These are phyloP conservation scores for Macrophya annulata DNA, from an alignment of 2,888 invertebrate species.

Conservation along the genomic window DNA sequence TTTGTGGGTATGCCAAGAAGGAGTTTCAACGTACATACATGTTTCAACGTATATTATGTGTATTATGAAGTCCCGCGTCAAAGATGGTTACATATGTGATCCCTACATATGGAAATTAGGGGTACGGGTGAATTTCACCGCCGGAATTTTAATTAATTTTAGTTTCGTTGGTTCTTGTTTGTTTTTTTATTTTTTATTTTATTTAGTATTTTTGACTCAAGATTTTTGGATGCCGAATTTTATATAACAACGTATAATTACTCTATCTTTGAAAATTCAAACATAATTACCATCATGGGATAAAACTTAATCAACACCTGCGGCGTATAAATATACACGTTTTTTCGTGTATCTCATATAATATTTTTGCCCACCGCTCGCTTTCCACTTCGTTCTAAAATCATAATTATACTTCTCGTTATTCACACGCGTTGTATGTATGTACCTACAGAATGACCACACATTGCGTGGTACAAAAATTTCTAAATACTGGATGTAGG, in stretches of 20 bases:
- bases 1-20: background rate
- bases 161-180: too few species aligned
- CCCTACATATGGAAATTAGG: background rate
- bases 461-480: conserved; percentile 1
- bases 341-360: background rate
- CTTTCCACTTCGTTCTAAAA: background rate
- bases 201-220: background rate
- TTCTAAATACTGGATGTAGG: background rate
- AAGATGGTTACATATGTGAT: background rate
- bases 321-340: background rate
- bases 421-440: background rate
- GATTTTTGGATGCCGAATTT: background rate
- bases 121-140: background rate
- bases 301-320: background rate
- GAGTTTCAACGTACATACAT: background rate
- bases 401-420: conserved; percentile 5
- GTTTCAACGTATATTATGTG: background rate
- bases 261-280: conserved; percentile 16
- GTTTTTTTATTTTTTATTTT: background rate
- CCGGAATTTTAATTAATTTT: conserved; percentile 3
- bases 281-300: background rate
- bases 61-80: background rate
- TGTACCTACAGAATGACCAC: background rate
- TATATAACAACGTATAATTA: background rate
- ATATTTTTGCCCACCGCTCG: background rate